Evolutionary conservation across 2,113 vertebrate genomes (phyloP).

Genomic region (Mola mola): DNA sequence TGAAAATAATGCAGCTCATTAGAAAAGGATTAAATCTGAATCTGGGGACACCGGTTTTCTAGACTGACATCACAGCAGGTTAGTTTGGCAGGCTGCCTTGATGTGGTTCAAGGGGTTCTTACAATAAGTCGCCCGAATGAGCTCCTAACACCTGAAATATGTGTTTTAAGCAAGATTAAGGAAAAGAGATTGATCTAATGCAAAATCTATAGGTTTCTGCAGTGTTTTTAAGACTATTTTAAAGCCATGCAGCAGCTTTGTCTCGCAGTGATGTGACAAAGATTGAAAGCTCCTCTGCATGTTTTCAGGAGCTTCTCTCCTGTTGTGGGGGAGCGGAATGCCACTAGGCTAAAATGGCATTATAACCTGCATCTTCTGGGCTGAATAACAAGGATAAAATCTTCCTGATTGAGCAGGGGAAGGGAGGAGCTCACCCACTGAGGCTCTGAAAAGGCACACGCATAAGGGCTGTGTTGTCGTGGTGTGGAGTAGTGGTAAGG

Average conservation of each 20-base stretch:
- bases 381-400: conserved; percentile 29
- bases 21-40: conserved; percentile 49
- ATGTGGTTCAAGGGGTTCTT: not conserved
- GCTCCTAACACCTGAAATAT: too few species aligned
- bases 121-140: not conserved
- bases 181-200: too few species aligned
- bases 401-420: conserved; percentile 16
- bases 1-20: conserved; percentile 41
- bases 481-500: not conserved
- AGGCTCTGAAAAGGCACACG: conserved; percentile 32
- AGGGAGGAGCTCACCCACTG: conserved; percentile 36
- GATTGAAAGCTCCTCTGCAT: conserved; percentile 27
- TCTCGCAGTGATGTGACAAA: too few species aligned
- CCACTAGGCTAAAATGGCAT: conserved; percentile 48
- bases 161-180: too few species aligned
- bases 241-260: conserved; percentile 1
- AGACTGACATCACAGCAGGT: too few species aligned
- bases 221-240: too few species aligned
- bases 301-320: conserved; percentile 23
- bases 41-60: conserved; percentile 34
- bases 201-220: too few species aligned
- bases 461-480: conserved; percentile 27
- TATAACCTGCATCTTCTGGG: conserved; percentile 52
- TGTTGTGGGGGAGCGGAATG: conserved; percentile 56
- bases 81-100: conserved; percentile 31